Evolutionary conservation across 1,140 invertebrate genomes (phyloP), one percentile per base, ranked within the genome.

Genomic region (Brachionus manjavacas): DNA sequence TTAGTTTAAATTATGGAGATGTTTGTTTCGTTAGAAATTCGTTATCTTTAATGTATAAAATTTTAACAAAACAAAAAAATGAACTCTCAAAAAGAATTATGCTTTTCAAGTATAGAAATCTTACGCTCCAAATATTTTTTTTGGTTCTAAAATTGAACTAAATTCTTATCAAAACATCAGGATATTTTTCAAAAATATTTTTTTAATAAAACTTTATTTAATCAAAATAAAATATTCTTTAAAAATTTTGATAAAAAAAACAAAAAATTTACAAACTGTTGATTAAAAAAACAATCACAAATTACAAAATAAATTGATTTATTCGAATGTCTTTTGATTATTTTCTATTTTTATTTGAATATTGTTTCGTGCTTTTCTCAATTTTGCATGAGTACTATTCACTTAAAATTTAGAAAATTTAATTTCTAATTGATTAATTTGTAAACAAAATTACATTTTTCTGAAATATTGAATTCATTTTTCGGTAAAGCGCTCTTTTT

Each of bases 341-440:
- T 74, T 49, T 25, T 76, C 72, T 31, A 76, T 49, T 6, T 76
- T 76, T 3, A 25, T 49, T 76, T 76, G 72, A 76, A 76, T 35
- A 49, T 76, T 76, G 16, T 76, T 46, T 76, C 72, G 20, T 49
- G 72, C 72, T 46, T 49, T 76, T 46, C n/a, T 76, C 11, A 76
- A 23, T 25, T 76, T 76, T 23, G 25, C 16, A 76, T 76, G 72
- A 28, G 72, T 76, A 25, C n/a, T 76, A 12, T 31, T 25, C n/a
- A 76, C 72, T 76, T 49, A 35, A 49, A 76, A 25, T 14, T 12
- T 28, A 76, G 52, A 46, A 0, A 46, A 14, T 46, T 28, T 25
- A 49, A 31, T 76, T 76, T 43, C 3, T 49, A 49, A 25, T 76
- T 23, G 4, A 4, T 12, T 23, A 76, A 23, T 43, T 46, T 46